phyloP scores from a whole-genome alignment of 2,113 vertebrate genomes.

The Eira barbara region DNA sequence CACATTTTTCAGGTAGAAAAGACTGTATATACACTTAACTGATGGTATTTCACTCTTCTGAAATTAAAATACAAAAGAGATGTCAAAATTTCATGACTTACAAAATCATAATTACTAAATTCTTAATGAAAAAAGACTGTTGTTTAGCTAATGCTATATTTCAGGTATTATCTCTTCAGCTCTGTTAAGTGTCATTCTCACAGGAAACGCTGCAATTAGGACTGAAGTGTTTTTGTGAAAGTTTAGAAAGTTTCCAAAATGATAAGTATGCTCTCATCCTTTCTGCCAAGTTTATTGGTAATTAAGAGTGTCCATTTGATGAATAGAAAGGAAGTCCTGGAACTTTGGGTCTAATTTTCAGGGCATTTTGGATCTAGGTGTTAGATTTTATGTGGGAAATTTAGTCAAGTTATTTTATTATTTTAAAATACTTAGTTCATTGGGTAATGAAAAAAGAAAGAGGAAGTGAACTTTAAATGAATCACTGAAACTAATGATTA shows the following conservation, averaged over 20 bases:
- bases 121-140: conserved; percentile 31
- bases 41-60: background rate
- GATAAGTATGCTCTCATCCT: background rate
- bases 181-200: conserved; percentile 39
- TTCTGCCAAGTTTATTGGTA: background rate
- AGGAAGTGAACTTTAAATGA: conserved; percentile 42
- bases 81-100: background rate
- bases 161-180: conserved; percentile 47
- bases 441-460: background rate
- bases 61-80: conserved; percentile 8
- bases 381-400: conserved; percentile 5
- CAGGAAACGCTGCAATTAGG: conserved; percentile 39
- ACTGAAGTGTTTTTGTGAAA: conserved; percentile 31
- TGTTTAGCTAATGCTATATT: conserved; percentile 64
- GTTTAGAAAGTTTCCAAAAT: conserved; percentile 28
- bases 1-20: conserved; percentile 6
- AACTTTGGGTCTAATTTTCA: conserved; percentile 34
- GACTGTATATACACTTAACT: background rate
- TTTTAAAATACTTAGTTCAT: background rate
- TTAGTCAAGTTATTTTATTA: conserved; percentile 8
- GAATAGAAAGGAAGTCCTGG: background rate
- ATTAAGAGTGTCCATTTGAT: background rate
- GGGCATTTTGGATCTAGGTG: background rate
- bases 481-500: conserved; percentile 49
- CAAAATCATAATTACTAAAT: background rate